Conservation (phyloP, 2,113 vertebrate species). For the Cnemophilus loriae region DNA sequence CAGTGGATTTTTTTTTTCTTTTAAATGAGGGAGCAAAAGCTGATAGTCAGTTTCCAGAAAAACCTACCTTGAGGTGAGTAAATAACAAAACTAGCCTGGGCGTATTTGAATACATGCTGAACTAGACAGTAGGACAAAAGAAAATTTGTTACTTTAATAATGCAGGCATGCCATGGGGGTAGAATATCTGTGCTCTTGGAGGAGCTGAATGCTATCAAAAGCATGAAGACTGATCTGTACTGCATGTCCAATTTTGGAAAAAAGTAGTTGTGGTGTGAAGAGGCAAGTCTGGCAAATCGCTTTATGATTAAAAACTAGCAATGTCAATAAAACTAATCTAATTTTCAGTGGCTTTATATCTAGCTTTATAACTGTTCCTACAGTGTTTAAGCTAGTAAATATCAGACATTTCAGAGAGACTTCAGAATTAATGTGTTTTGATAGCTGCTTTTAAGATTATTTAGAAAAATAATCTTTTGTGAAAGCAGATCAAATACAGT, state of each 20-base stretch:
- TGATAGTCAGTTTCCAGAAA: background rate
- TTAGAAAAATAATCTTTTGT: background rate
- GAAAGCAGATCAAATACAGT: background rate
- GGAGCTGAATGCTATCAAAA: background rate
- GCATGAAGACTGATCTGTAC: background rate
- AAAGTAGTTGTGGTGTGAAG: background rate
- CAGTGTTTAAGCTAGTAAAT: background rate
- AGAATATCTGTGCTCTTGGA: background rate
- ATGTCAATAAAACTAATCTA: background rate
- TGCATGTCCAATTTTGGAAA: background rate
- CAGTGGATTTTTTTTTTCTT: background rate
- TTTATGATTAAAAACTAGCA: background rate
- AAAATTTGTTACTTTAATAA: background rate
- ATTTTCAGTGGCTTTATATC: background rate
- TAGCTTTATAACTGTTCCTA: background rate
- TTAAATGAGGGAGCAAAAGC: background rate
- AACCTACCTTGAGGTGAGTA: background rate
- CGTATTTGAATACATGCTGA: background rate
- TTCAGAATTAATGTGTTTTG: background rate
- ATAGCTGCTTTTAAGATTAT: background rate
- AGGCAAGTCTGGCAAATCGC: fast-evolving
- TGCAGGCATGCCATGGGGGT: background rate
- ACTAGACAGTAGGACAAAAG: background rate
- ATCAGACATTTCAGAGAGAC: background rate
- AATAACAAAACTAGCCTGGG: background rate